These are phyloP conservation scores for Fratercula arctica DNA, from an alignment of 2,797 vertebrate species.

Conservation along the genomic window DNA sequence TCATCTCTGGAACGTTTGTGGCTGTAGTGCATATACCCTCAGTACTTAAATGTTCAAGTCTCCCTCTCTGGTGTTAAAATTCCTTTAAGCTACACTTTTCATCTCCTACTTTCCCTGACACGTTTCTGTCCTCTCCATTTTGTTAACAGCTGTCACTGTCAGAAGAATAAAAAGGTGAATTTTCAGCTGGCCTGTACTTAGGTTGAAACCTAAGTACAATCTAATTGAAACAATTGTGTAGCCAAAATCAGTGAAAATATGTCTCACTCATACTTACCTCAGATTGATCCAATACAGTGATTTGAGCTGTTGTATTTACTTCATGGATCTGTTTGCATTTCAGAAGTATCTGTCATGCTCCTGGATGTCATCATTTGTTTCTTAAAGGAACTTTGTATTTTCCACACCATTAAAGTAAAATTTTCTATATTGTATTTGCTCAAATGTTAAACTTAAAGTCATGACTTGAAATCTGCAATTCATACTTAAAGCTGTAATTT, in stretches of 20 bases:
- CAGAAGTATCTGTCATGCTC: neutral
- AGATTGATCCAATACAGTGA: neutral
- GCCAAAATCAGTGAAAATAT: neutral
- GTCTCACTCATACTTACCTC: neutral
- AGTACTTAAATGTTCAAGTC: neutral
- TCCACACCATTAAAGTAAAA: neutral
- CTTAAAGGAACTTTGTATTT: slow-evolving; percentile 32
- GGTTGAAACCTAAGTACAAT: neutral
- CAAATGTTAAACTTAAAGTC: neutral
- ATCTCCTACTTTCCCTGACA: neutral
- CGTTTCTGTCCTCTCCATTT: neutral
- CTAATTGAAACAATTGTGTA: neutral
- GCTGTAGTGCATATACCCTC: neutral
- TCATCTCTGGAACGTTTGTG: rapidly evolving
- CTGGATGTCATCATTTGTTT: slow-evolving; percentile 20
- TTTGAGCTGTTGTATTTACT: neutral
- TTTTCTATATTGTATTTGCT: slow-evolving; percentile 4
- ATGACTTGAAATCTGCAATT: neutral
- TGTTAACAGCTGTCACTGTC: neutral
- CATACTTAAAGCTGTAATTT: neutral
- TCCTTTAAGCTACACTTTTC: neutral
- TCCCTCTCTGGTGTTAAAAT: neutral
- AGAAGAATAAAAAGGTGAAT: neutral
- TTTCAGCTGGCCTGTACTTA: neutral
- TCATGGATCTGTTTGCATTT: neutral